These are phyloP conservation scores for Pachyramphus minor DNA, from an alignment of 2,113 vertebrate genomes.

Conservation along the genomic window DNA sequence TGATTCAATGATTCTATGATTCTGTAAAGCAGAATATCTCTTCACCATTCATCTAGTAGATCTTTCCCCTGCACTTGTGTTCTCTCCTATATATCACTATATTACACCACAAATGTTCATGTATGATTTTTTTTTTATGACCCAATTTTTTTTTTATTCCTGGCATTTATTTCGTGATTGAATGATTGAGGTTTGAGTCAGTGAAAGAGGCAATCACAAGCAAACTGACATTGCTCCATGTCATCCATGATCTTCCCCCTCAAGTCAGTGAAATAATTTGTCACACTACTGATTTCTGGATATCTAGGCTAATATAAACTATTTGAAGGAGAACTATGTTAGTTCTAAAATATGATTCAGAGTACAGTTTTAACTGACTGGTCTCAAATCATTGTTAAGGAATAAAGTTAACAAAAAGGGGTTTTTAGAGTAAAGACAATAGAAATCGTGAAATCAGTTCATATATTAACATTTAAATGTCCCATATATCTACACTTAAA, in stretches of 20 bases:
- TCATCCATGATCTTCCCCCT: background rate
- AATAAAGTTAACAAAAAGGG: background rate
- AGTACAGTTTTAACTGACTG: background rate
- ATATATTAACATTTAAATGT: background rate
- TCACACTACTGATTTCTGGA: background rate
- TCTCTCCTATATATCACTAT: background rate
- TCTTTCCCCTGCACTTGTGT: accelerated
- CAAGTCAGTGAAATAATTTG: background rate
- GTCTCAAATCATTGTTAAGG: background rate
- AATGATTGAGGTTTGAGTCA: background rate
- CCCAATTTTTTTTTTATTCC: background rate
- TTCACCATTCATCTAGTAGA: background rate
- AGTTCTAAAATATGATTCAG: background rate
- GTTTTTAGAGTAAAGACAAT: background rate
- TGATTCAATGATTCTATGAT: too few species aligned
- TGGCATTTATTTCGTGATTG: background rate
- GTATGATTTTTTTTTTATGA: background rate
- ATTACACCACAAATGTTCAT: background rate
- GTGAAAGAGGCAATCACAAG: background rate
- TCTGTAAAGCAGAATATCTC: background rate
- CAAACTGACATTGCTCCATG: background rate
- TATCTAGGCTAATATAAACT: background rate
- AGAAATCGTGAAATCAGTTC: background rate
- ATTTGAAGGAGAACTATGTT: background rate
- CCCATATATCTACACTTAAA: background rate